Evolutionary conservation across 2,113 vertebrate species (phyloP), one percentile per base, ranked within the genome.

Genomic region (Chelonoidis abingdonii): DNA sequence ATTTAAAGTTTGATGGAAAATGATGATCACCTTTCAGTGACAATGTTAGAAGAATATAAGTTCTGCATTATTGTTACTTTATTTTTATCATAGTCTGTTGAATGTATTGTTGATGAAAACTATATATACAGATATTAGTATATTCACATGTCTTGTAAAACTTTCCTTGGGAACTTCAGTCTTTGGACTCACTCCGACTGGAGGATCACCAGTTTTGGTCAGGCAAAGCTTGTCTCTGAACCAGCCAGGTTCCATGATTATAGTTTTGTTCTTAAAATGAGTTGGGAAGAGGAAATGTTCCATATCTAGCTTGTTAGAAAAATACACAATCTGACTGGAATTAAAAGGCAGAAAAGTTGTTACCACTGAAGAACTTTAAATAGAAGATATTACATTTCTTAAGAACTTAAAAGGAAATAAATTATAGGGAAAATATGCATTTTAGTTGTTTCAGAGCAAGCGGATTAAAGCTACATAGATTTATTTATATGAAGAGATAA

Each of bases 281-380:
- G 24, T 8, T 4, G 62, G 56, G 80, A 57, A 29, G 52, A 80
- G 76, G 8, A 44, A 19, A 6, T 4, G 4, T 3, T 29, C 59
- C 52, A 54, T 5, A 0, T 59, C 29, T 59, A 9, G 14, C 13
- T 86, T 24, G 59, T 69, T 14, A 79, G 69, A 87, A 49, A 79
- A 8, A 8, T 57, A 17, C 3, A 19, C 1, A 41, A 0, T 25
- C 80, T 82, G 19, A 35, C 1, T 14, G 8, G 0, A 22, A 92
- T 84, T 69, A 82, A 7, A 11, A 50, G 80, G 69, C 29, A 79
- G 49, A 2, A 52, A 93, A 89, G 35, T 10, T n/a, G 27, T 29
- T 79, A n/a, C 16, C 13, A 16, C 92, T 87, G 29, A 80, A 38
- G 19, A 21, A 6, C 52, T 86, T 44, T 84, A 49, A 93, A 93